Percentiles rank a stretch among this genome's conserved stretches.
Conservation (phyloP, 2,888 invertebrate species). For the Oithona nana region DNA sequence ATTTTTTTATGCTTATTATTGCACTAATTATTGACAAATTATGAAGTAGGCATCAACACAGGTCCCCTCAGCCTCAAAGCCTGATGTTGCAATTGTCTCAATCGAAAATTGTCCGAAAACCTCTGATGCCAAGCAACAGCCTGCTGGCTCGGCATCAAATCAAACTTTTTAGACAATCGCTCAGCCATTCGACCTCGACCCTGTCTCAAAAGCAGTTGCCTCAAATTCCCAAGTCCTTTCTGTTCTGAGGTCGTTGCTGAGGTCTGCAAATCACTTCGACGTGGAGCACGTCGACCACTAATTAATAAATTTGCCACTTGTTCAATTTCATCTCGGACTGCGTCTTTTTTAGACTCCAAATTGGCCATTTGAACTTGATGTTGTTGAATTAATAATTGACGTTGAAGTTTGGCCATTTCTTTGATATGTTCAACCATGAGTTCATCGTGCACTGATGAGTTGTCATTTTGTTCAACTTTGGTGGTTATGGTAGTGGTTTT, state of each 20-base stretch:
- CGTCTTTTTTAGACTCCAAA: not conserved
- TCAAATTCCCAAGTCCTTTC: not conserved
- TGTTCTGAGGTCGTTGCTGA: not conserved
- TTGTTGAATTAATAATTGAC: not conserved
- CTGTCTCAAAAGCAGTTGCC: not conserved
- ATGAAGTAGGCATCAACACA: not conserved
- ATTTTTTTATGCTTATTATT: too few relatives aligned
- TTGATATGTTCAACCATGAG: not conserved
- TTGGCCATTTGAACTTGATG: not conserved
- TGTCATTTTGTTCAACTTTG: not conserved
- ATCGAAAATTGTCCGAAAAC: conserved; percentile 9
- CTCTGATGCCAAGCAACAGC: conserved; percentile 1
- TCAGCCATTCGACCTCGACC: not conserved
- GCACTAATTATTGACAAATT: too few relatives aligned
- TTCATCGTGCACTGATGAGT: not conserved
- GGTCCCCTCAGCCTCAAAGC: not conserved
- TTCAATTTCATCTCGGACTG: not conserved
- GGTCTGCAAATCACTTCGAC: not conserved
- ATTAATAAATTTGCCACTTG: not conserved
- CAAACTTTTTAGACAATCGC: not conserved
- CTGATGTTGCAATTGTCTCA: conserved; percentile 1
- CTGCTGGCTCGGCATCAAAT: not conserved
- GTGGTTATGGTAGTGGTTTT: not conserved
- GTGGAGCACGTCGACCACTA: not conserved
- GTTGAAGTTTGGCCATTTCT: not conserved